Evolutionary conservation across 2,888 invertebrate genomes (phyloP).

Genomic region (Lymantria dispar): DNA sequence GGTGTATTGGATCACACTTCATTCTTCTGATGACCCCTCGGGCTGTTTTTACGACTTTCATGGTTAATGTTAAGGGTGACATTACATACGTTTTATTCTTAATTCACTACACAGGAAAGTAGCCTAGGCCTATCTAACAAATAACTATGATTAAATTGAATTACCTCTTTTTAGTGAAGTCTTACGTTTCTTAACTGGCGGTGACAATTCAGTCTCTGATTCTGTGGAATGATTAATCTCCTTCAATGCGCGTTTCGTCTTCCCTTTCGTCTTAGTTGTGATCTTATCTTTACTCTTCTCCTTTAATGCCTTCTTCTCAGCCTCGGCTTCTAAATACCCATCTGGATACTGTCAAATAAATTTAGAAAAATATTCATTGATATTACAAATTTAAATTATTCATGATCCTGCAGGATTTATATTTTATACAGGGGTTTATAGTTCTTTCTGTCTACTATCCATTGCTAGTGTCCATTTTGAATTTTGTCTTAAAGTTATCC

Average conservation of each 20-base stretch:
- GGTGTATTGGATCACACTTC: too few species aligned
- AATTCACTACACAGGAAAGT: too few species aligned
- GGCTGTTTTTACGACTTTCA: too few species aligned
- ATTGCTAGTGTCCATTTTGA: too few species aligned
- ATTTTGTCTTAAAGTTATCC: too few species aligned
- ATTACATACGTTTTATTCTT: too few species aligned
- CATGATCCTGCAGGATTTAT: too few species aligned
- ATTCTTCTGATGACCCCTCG: not conserved
- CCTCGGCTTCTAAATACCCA: constrained; percentile 86
- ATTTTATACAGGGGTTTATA: too few species aligned
- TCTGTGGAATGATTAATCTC: constrained; percentile 51
- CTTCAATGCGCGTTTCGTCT: constrained; percentile 44
- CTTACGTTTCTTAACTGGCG: constrained; percentile 47
- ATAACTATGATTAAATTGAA: constrained; percentile 14
- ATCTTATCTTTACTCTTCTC: constrained; percentile 40
- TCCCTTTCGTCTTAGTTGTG: constrained; percentile 15
- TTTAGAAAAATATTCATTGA: not conserved
- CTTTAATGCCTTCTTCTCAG: constrained; percentile 69
- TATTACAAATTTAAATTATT: too few species aligned
- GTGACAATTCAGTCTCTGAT: constrained; percentile 41
- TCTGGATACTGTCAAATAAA: constrained; percentile 84
- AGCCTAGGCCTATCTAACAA: too few species aligned
- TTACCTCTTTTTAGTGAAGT: constrained; percentile 4
- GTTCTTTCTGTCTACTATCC: too few species aligned
- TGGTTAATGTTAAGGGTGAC: too few species aligned